Base-by-base conservation (phyloP, 2,888 invertebrate genomes). In the Chesias legatella region DNA sequence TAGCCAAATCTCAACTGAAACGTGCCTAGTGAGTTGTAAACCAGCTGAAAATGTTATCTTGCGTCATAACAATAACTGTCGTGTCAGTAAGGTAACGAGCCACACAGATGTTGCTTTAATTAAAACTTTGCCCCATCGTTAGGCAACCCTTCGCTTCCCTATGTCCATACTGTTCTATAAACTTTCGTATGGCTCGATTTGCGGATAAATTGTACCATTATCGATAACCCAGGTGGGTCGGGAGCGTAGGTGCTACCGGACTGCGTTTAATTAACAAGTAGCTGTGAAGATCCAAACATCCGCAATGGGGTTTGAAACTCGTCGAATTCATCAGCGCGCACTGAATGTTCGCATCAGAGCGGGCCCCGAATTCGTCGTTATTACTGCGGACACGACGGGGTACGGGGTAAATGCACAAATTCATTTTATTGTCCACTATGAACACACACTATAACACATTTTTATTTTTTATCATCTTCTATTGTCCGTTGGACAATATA, bases 71-170 rank as follows among this genome's bases (percentile, higher is more conserved):
- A 80, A 77, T 81, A 80, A 80, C 79, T 73, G 69, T 70, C 71
- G 63, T 70, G 73, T 71, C 68, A 67, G 70, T 69, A 71, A 43
- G 36, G 29, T 29, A 50, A 78, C 76, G 73, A 68, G 63, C 49
- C 50, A 47, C 53, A 45, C 85, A 85, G 80, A 83, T 84, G 84
- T 73, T 75, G 67, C 76, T 82, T 84, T 84, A 79, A 85, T 85
- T 84, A 83, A 86, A 86, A 85, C 78, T 83, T 84, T 78, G 69
- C 70, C 62, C 72, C 64, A 67, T 72, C 73, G 68, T 71, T 77
- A 78, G 70, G 64, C 67, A 63, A 63, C 75, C 82, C 76, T 77
- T 75, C 72, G 71, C 26, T 20, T 30, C 10, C 24, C 36, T 55
- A 63, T 68, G 60, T 60, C 62, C 56, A 57, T 53, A 53, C 49